phyloP scores from a whole-genome alignment of 2,797 vertebrate genomes.

The Percopsis omiscomaycus region DNA sequence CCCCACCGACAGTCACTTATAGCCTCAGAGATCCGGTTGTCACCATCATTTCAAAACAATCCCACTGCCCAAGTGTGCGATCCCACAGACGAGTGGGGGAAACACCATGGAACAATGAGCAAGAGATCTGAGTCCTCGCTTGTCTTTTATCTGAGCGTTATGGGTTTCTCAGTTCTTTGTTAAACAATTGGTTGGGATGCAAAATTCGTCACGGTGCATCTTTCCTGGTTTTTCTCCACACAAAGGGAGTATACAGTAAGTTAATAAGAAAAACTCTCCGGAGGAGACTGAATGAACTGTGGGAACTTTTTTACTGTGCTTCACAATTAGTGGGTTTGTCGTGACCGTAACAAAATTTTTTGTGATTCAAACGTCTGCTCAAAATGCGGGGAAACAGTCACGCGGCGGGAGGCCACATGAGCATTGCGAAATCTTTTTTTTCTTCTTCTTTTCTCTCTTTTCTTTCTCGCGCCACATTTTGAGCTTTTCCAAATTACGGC shows the following conservation, averaged over 20 bases:
- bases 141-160: background rate
- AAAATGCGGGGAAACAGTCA: background rate
- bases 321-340: background rate
- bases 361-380: background rate
- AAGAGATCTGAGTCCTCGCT: background rate
- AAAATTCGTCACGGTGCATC: background rate
- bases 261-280: background rate
- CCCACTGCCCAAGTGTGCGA: constrained; percentile 1
- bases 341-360: background rate
- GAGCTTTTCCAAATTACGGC: constrained; percentile 2
- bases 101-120: background rate
- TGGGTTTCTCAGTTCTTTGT: background rate
- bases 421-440: background rate
- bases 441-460: background rate
- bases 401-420: background rate
- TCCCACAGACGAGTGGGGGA: background rate
- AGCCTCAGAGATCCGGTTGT: constrained; percentile 34
- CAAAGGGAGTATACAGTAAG: background rate
- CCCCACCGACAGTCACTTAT: constrained; percentile 40
- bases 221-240: background rate
- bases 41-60: constrained; percentile 38
- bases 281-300: background rate
- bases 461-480: background rate
- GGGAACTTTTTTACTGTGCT: too few relatives aligned
- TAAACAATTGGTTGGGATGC: background rate